Evolutionary conservation across 2,888 invertebrate genomes (phyloP).

Genomic region (Acanthococcus lagerstroemiae): DNA sequence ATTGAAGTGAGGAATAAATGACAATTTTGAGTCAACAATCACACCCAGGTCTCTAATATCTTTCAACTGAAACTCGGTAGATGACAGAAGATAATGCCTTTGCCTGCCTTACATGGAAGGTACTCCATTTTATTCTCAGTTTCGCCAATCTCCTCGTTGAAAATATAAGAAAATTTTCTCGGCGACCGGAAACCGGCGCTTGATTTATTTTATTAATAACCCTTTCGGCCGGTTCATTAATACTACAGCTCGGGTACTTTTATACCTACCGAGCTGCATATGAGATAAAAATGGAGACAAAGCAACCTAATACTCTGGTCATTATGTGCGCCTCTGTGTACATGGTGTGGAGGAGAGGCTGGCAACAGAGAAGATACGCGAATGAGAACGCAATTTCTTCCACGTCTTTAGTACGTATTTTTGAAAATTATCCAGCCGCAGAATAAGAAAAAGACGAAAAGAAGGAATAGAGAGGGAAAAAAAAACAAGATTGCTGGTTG

Average conservation of each 20-base stretch:
- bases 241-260: background rate
- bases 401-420: background rate
- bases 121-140: too few relatives aligned
- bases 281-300: too few relatives aligned
- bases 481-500: conserved; percentile 1
- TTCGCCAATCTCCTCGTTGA: too few relatives aligned
- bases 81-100: too few relatives aligned
- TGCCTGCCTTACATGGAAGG: too few relatives aligned
- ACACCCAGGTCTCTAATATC: too few relatives aligned
- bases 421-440: background rate
- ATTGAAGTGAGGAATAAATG: too few relatives aligned
- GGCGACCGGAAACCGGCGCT: too few relatives aligned
- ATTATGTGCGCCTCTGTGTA: background rate
- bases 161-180: too few relatives aligned
- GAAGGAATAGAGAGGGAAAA: background rate
- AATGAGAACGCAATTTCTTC: background rate
- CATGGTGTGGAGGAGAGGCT: too few relatives aligned
- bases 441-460: background rate
- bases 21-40: too few relatives aligned
- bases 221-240: background rate
- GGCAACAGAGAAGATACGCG: background rate
- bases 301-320: background rate
- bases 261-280: background rate
- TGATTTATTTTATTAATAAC: background rate
- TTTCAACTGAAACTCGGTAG: too few relatives aligned